These are phyloP conservation scores for Siphamia tubifer DNA, from an alignment of 2,113 vertebrate species.

Conservation along the genomic window DNA sequence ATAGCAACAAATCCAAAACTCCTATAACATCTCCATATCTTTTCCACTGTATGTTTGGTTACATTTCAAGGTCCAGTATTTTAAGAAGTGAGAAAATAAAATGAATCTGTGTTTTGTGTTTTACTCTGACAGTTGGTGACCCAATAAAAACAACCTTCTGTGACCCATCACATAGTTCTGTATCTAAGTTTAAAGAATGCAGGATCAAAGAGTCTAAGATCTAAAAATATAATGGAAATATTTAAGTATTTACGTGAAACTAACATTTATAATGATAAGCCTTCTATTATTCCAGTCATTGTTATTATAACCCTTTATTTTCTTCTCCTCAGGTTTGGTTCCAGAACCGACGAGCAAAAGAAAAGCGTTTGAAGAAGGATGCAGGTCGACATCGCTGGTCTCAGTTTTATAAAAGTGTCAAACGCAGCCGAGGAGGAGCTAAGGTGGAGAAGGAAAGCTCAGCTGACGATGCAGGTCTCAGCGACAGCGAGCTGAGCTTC, in stretches of 20 bases:
- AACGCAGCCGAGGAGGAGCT: slow-evolving; percentile 85
- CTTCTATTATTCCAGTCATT: background rate
- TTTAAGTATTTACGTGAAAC: background rate
- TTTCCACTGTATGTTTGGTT: no score
- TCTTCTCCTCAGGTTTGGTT: slow-evolving; percentile 92
- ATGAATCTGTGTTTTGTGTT: no score
- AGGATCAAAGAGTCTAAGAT: no score
- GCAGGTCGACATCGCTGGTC: slow-evolving; percentile 97
- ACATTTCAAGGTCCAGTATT: no score
- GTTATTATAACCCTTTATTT: background rate
- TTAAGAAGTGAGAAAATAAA: no score
- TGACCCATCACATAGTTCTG: no score
- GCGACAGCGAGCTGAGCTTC: slow-evolving; percentile 98
- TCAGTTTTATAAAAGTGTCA: slow-evolving; percentile 96
- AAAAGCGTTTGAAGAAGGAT: slow-evolving; percentile 97
- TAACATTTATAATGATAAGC: background rate
- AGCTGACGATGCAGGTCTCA: slow-evolving; percentile 92
- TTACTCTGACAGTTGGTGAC: no score
- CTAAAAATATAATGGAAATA: no score
- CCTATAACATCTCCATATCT: no score
- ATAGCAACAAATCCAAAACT: no score
- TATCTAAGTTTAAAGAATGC: no score
- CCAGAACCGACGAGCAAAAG: slow-evolving; percentile 96
- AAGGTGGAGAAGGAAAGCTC: slow-evolving; percentile 97
- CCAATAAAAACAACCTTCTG: no score